Percentiles rank a stretch among this genome's conserved stretches.
phyloP scores from a whole-genome alignment of 37 sponge, comb jelly and placozoan genomes.

The Bolinopsis microptera region DNA sequence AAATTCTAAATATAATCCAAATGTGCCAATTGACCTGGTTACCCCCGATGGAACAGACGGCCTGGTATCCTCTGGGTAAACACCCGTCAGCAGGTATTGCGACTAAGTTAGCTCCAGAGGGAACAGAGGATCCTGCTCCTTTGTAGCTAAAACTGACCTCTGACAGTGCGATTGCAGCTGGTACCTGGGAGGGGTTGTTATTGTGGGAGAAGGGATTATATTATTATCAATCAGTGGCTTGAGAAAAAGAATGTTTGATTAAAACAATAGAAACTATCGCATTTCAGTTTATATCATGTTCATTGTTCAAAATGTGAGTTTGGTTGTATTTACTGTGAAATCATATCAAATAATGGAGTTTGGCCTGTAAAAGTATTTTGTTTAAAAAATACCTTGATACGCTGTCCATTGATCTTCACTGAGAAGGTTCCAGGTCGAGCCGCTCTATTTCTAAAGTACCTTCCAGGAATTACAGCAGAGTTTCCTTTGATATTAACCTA shows the following conservation, averaged over 20 bases:
- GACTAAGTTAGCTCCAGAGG: background rate
- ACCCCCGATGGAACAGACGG: background rate
- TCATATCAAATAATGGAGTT: too few relatives aligned
- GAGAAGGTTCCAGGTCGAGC: constrained; percentile 5
- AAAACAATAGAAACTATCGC: background rate
- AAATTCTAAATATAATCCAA: too few relatives aligned
- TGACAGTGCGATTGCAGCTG: background rate
- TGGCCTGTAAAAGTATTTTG: too few relatives aligned
- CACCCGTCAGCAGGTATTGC: background rate
- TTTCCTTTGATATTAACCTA: constrained; percentile 7
- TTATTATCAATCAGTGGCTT: background rate
- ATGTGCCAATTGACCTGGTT: too few relatives aligned
- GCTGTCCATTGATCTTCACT: background rate
- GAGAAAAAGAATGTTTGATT: background rate
- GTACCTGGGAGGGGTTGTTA: background rate
- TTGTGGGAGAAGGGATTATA: background rate
- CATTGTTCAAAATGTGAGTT: too few relatives aligned
- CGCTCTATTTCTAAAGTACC: background rate
- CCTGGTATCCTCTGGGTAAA: background rate
- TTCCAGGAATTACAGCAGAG: constrained; percentile 16
- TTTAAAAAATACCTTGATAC: constrained; percentile 13
- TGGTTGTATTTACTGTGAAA: too few relatives aligned
- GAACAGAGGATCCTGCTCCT: background rate
- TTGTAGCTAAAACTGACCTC: constrained; percentile 12
- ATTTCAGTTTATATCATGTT: too few relatives aligned